Base-by-base conservation (phyloP, 2,113 vertebrate species). In the Ciconia stormi region DNA sequence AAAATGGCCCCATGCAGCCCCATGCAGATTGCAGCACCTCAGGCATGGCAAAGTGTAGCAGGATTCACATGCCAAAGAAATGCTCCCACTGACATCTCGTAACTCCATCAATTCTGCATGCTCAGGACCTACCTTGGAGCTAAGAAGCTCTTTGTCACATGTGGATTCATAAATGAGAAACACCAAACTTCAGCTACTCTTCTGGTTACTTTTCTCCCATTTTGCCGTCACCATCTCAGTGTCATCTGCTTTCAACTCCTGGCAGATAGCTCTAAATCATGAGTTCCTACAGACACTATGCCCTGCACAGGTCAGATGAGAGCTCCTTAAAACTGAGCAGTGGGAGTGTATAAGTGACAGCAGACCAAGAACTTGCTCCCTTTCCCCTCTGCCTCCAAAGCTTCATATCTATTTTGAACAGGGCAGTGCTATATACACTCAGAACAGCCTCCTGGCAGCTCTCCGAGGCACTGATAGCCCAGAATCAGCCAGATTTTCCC, bases 1-100 rank as follows among this genome's bases (percentile, higher is more conserved):
- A 1, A 12, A 56, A 21, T 0, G 1, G 15, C 27, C 9, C 12
- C 11, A 7, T 30, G n/a, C 32, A 82, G 25, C 34, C 49, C 19
- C 42, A 23, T 1, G 2, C 42, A 66, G 63, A 36, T 1, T 27
- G 30, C 53, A 70, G 59, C 15, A 36, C 32, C 27, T 85, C 65
- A 52, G 38, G 34, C 21, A 38, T 5, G 8, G 23, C 46, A 21
- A 65, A 81, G 19, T 1, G 9, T 5, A 40, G 63, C 42, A 34
- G 38, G 36, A 38, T 67, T 69, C 25, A 19, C 18, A 4, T 7
- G 20, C 50, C 40, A 77, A 32, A 66, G 29, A 72, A 72, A 66
- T 5, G 12, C 4, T 53, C 46, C 44, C 13, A 12, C 18, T 40
- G 59, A n/a, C 52, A 32, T 42, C 49, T 53, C 7, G 0, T 53